These are phyloP conservation scores for Mayetiola destructor DNA, from an alignment of 2,888 invertebrate species.

Conservation along the genomic window DNA sequence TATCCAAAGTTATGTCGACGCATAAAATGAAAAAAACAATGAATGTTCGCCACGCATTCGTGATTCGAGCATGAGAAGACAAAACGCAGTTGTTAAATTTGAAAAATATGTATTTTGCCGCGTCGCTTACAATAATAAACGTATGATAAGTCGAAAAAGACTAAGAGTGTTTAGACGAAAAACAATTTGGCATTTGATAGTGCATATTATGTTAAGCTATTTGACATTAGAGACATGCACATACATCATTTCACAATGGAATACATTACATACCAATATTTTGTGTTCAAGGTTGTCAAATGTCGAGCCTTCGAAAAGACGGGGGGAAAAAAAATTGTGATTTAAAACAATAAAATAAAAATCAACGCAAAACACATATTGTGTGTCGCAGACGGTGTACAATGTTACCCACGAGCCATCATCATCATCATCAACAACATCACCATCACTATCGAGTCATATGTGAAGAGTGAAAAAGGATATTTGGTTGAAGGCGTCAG, in stretches of 20 bases:
- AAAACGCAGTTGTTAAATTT: slow-evolving; percentile 2
- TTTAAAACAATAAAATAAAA: slow-evolving; percentile 6
- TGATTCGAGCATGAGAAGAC: no score
- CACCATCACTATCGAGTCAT: not conserved
- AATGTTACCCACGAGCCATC: no score
- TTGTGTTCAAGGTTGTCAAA: no score
- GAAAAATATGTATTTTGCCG: slow-evolving; percentile 6
- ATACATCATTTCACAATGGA: not conserved
- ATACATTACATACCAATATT: no score
- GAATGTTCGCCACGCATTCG: no score
- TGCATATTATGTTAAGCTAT: not conserved
- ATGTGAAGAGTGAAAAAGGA: no score
- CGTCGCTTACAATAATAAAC: no score
- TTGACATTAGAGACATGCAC: slow-evolving; percentile 4
- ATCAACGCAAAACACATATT: no score
- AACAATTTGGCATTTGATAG: not conserved
- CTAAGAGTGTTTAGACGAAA: not conserved
- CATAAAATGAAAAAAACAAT: no score
- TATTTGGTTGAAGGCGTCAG: not conserved
- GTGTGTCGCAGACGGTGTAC: not conserved
- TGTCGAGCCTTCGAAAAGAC: not conserved
- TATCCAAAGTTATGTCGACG: no score
- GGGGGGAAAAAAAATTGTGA: no score
- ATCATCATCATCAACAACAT: slow-evolving; percentile 8
- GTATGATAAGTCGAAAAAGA: not conserved